A percentile compares a stretch with the other conserved stretches of the same genome.
These are phyloP conservation scores for Pseudorhiza aurosa DNA, from an alignment of 30 jellyfish, hydroid and myxozoan species.

Conservation along the genomic window DNA sequence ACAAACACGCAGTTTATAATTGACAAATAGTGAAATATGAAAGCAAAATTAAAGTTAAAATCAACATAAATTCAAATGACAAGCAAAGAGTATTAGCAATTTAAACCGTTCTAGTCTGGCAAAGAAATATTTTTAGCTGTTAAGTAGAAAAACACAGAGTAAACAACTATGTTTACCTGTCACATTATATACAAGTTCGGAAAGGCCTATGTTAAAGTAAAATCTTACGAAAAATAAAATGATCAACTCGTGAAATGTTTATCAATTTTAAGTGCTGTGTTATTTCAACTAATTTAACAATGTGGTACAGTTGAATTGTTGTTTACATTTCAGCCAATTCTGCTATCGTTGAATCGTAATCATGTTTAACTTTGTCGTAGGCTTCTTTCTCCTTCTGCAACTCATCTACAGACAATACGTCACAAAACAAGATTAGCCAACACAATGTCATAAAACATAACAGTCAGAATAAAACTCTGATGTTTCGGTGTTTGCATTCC, in stretches of 20 bases:
- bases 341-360: constrained; percentile 72
- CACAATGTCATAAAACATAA: too few relatives aligned
- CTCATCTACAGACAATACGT: constrained; percentile 57
- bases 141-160: constrained; percentile 3
- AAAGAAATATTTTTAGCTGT: too few relatives aligned
- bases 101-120: background rate
- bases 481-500: too few relatives aligned
- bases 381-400: constrained; percentile 75
- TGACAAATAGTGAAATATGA: too few relatives aligned
- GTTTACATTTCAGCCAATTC: constrained; percentile 83
- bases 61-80: background rate
- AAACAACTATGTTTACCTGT: background rate
- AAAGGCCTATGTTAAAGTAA: background rate
- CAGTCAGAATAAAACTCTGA: too few relatives aligned
- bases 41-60: constrained; percentile 1
- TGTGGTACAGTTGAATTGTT: background rate
- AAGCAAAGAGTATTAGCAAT: background rate
- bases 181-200: background rate
- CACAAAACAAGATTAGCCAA: background rate
- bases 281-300: constrained; percentile 8
- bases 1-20: too few relatives aligned
- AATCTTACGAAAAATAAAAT: constrained; percentile 35
- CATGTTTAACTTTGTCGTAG: constrained; percentile 76
- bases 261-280: constrained; percentile 21
- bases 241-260: background rate